These are phyloP conservation scores for Pristis pectinata DNA, from an alignment of 2,797 vertebrate genomes.

Conservation along the genomic window DNA sequence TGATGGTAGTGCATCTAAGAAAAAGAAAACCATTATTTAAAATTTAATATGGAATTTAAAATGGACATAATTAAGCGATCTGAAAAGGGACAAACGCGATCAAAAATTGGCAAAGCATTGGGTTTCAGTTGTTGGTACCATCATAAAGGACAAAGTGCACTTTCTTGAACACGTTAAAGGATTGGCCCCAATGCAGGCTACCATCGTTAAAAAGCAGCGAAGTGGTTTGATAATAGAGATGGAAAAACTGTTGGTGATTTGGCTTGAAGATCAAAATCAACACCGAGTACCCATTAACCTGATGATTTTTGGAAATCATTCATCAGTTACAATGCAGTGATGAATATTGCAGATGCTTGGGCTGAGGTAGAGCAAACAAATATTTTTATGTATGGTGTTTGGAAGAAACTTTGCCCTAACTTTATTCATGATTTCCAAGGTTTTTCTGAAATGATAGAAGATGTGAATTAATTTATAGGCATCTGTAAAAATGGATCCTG, in stretches of 20 bases:
- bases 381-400: slow-evolving; percentile 32
- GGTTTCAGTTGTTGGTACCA: no score
- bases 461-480: neutral
- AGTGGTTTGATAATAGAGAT: slow-evolving; percentile 30
- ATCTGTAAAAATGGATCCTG: neutral
- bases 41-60: no score
- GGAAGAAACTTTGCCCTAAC: slow-evolving; percentile 42
- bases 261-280: no score
- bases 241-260: slow-evolving; percentile 45
- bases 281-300: slow-evolving; percentile 32
- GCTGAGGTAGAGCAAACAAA: slow-evolving; percentile 34
- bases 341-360: slow-evolving; percentile 40
- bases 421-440: slow-evolving; percentile 33
- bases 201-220: neutral
- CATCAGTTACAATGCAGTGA: slow-evolving; percentile 23
- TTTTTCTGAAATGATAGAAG: neutral
- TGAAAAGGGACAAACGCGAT: no score
- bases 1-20: no score
- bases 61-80: no score
- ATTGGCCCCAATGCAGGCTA: no score
- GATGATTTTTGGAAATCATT: slow-evolving; percentile 43
- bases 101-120: no score
- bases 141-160: no score
- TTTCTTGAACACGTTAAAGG: no score
- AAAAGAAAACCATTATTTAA: no score